Evolutionary conservation across 2,113 vertebrate species (phyloP).

Genomic region (Myiagra hebetior): DNA sequence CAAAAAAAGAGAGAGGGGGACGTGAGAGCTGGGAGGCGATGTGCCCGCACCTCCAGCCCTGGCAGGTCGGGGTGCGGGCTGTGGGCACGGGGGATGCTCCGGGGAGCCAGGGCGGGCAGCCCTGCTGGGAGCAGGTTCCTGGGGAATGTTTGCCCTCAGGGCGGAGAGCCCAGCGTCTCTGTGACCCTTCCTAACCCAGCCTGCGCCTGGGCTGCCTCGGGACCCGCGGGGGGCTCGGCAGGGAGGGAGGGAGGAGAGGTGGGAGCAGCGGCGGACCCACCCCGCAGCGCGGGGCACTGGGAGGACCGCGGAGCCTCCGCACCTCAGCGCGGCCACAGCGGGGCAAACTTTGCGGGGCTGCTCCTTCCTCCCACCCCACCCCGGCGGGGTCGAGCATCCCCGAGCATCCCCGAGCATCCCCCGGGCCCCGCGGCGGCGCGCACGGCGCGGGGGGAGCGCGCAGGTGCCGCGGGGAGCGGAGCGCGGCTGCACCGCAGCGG

Average conservation of each 20-base stretch:
- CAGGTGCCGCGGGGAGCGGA: constrained; percentile 26
- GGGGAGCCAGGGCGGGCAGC: accelerated
- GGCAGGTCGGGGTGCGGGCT: accelerated
- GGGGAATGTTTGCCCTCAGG: accelerated
- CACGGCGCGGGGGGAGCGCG: neutral
- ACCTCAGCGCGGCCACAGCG: accelerated
- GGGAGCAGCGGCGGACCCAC: neutral
- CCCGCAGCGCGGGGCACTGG: accelerated
- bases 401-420: neutral
- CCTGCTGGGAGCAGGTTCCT: accelerated
- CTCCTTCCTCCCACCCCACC: neutral
- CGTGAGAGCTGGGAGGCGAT: neutral
- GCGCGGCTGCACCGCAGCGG: neutral
- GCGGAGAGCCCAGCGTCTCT: accelerated
- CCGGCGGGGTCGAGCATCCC: neutral
- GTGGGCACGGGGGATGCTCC: accelerated
- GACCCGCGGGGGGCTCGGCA: too few relatives aligned
- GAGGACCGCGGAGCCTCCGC: accelerated
- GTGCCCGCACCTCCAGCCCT: accelerated
- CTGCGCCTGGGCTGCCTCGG: accelerated
- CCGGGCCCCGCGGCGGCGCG: neutral
- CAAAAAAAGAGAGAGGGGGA: neutral
- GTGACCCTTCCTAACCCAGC: accelerated
- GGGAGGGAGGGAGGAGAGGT: neutral
- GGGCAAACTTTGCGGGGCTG: neutral